A percentile compares a stretch with the other conserved stretches of the same genome.
These are phyloP conservation scores for Cyclophora albipunctata DNA, from an alignment of 2,888 invertebrate genomes.

Conservation along the genomic window DNA sequence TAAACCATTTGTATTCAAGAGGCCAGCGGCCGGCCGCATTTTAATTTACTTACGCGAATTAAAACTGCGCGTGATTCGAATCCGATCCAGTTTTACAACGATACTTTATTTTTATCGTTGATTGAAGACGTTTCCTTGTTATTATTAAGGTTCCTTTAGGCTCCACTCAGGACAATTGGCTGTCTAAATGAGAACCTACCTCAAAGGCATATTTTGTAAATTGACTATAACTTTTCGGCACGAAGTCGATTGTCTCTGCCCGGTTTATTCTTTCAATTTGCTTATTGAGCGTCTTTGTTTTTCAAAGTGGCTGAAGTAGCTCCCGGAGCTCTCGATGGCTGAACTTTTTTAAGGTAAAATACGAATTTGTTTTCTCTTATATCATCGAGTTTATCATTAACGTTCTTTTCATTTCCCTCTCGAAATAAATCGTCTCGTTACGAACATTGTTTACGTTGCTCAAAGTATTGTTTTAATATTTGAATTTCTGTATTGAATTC, in stretches of 20 bases:
- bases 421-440: slow-evolving; percentile 1
- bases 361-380: slow-evolving; percentile 13
- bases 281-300: slow-evolving; percentile 29
- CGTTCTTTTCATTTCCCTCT: slow-evolving; percentile 10
- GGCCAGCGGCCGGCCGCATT: slow-evolving; percentile 56
- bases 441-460: too few relatives aligned
- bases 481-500: too few relatives aligned
- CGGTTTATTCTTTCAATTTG: slow-evolving; percentile 47
- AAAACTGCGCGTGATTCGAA: slow-evolving; percentile 71
- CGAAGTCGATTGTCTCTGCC: slow-evolving; percentile 40
- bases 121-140: slow-evolving; percentile 57
- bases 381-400: slow-evolving; percentile 17
- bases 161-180: slow-evolving; percentile 22
- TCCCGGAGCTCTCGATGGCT: slow-evolving; percentile 12
- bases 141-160: slow-evolving; percentile 36
- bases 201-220: slow-evolving; percentile 45
- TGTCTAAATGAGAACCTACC: slow-evolving; percentile 4
- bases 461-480: too few relatives aligned
- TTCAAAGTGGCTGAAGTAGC: slow-evolving; percentile 13
- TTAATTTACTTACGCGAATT: slow-evolving; percentile 74
- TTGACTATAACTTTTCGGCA: slow-evolving; percentile 43
- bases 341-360: slow-evolving; percentile 11
- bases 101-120: slow-evolving; percentile 68
- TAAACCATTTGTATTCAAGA: slow-evolving; percentile 72
- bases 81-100: slow-evolving; percentile 48